These are phyloP conservation scores for Triplophysa dalaica DNA, from an alignment of 2,113 vertebrate genomes.

Conservation along the genomic window DNA sequence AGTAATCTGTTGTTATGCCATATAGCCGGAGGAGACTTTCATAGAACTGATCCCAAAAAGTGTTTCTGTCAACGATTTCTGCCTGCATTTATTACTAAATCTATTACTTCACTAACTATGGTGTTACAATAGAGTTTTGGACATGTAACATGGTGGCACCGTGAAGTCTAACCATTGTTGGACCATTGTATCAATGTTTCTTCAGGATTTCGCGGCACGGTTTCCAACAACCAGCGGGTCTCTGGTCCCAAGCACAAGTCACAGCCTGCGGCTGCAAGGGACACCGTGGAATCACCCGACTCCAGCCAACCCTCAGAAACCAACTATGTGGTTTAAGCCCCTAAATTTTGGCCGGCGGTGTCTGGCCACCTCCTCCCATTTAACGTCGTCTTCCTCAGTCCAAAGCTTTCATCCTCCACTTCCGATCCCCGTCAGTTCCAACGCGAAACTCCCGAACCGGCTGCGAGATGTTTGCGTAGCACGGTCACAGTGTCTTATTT, in stretches of 20 bases:
- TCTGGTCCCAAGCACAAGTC: constrained; percentile 74
- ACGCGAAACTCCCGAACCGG: constrained; percentile 29
- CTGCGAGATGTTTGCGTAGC: constrained; percentile 40
- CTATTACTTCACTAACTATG: not conserved
- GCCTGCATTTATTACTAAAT: not conserved
- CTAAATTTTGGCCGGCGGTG: constrained; percentile 69
- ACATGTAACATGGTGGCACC: not conserved
- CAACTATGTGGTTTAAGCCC: constrained; percentile 87
- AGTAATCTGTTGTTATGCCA: constrained; percentile 9
- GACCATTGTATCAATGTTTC: constrained; percentile 41
- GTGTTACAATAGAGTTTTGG: not conserved
- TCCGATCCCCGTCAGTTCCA: constrained; percentile 26
- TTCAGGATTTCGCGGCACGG: constrained; percentile 78
- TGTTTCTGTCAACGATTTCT: not conserved
- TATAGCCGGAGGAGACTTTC: too few relatives aligned
- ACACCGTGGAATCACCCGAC: constrained; percentile 68
- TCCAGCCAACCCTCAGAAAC: constrained; percentile 75
- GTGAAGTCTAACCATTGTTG: not conserved
- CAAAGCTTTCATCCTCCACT: constrained; percentile 28
- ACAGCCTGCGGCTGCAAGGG: constrained; percentile 74
- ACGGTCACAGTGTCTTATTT: constrained; percentile 42
- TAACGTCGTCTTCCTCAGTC: constrained; percentile 23
- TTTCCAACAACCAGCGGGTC: constrained; percentile 72
- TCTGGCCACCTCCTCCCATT: constrained; percentile 41
- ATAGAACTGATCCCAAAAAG: not conserved